A percentile compares a stretch with the other conserved stretches of the same genome.
Conservation (phyloP, 1,140 invertebrate genomes). For the Samia ricini region DNA sequence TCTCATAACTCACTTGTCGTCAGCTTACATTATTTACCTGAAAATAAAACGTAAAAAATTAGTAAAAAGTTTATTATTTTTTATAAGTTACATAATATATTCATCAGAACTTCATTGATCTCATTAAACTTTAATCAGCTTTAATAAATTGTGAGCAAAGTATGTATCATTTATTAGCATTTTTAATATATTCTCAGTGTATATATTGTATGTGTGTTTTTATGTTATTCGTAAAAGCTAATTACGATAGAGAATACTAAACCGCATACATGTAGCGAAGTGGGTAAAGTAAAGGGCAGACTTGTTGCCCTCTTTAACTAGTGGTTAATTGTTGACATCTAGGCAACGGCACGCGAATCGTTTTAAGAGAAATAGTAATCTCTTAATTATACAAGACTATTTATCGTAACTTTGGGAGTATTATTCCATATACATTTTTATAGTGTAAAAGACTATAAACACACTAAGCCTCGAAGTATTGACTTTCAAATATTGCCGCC, state of each 20-base stretch:
- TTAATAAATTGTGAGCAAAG: too few relatives aligned
- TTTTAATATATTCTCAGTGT: background rate
- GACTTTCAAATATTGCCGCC: too few relatives aligned
- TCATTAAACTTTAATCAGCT: too few relatives aligned
- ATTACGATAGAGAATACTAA: background rate
- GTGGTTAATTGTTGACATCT: conserved; percentile 9
- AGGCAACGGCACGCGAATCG: background rate
- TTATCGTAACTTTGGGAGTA: too few relatives aligned
- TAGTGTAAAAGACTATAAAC: too few relatives aligned
- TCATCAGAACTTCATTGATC: too few relatives aligned
- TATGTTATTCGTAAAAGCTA: background rate
- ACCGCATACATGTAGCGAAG: background rate
- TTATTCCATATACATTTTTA: too few relatives aligned
- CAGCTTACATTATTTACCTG: background rate
- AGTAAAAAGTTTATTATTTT: too few relatives aligned
- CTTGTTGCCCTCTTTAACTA: conserved; percentile 9
- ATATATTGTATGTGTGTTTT: background rate
- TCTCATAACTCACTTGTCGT: background rate
- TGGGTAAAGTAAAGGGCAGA: conserved; percentile 5
- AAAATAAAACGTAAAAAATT: background rate
- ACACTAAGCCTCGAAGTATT: too few relatives aligned
- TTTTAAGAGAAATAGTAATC: background rate
- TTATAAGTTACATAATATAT: too few relatives aligned
- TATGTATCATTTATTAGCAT: background rate
- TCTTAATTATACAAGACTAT: background rate